Percentiles rank a stretch among this genome's conserved stretches.
Evolutionary conservation across 2,797 vertebrate species (phyloP).

Genomic region (Eulemur mongoz): DNA sequence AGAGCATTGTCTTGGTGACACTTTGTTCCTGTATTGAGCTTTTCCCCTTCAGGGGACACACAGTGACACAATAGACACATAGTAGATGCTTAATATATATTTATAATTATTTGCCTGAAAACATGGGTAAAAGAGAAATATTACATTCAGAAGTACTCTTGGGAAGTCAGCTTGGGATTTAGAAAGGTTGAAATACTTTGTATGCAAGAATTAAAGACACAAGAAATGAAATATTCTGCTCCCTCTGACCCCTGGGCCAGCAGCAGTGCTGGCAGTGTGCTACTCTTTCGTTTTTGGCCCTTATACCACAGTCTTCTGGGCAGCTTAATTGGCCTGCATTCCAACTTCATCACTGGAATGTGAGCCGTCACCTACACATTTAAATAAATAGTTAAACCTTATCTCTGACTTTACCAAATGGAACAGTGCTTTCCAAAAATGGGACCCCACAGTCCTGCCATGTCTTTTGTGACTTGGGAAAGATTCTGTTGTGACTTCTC

Average conservation of each 20-base stretch:
- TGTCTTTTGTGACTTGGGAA: not conserved
- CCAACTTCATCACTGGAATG: slow-evolving; percentile 47
- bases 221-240: slow-evolving; percentile 21
- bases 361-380: slow-evolving; percentile 27
- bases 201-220: not conserved
- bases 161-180: not conserved
- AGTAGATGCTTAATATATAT: not conserved
- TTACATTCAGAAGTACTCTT: not conserved
- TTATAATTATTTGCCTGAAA: not conserved
- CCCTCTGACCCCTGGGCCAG: not conserved
- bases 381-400: slow-evolving; percentile 41
- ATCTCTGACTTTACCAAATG: slow-evolving; percentile 26
- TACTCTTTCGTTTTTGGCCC: not conserved
- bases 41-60: not conserved
- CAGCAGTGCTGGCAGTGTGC: not conserved
- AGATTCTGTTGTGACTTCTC: not conserved
- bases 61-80: not conserved
- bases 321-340: slow-evolving; percentile 54
- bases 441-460: not conserved
- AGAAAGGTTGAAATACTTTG: not conserved
- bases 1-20: not conserved
- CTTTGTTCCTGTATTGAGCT: not conserved
- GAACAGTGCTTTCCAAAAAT: not conserved
- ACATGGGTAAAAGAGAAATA: not conserved
- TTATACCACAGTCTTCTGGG: not conserved